A percentile compares a stretch with the other conserved stretches of the same genome.
These are phyloP conservation scores for Calonectris borealis DNA, from an alignment of 2,113 vertebrate species.

Conservation along the genomic window DNA sequence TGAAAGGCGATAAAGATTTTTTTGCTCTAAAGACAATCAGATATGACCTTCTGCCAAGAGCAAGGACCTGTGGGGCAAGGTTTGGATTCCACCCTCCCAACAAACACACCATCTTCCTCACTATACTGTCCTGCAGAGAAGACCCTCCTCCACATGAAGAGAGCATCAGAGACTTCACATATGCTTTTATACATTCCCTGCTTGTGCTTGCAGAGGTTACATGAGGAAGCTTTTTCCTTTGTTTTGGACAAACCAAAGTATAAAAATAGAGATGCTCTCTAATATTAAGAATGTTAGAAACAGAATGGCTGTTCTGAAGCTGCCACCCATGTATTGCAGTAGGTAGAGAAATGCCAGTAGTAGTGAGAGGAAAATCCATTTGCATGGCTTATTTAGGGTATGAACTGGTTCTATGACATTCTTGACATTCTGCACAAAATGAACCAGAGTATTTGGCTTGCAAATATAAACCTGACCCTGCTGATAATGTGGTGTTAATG, in stretches of 20 bases:
- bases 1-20: not conserved
- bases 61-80: accelerated
- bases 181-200: not conserved
- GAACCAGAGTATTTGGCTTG: not conserved
- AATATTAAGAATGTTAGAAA: not conserved
- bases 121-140: not conserved
- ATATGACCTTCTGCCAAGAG: not conserved
- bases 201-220: not conserved
- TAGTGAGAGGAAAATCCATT: not conserved
- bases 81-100: not conserved
- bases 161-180: not conserved
- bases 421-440: not conserved
- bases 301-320: not conserved
- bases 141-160: not conserved
- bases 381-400: not conserved
- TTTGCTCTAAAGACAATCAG: not conserved
- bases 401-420: not conserved
- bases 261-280: not conserved
- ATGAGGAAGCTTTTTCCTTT: not conserved
- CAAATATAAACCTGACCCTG: not conserved
- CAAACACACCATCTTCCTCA: not conserved
- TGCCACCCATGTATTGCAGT: not conserved
- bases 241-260: not conserved
- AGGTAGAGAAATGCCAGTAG: not conserved
- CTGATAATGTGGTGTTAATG: accelerated